Percentiles rank a stretch among this genome's conserved stretches.
These are phyloP conservation scores for Australoheros facetus DNA, from an alignment of 2,797 vertebrate species.

Conservation along the genomic window DNA sequence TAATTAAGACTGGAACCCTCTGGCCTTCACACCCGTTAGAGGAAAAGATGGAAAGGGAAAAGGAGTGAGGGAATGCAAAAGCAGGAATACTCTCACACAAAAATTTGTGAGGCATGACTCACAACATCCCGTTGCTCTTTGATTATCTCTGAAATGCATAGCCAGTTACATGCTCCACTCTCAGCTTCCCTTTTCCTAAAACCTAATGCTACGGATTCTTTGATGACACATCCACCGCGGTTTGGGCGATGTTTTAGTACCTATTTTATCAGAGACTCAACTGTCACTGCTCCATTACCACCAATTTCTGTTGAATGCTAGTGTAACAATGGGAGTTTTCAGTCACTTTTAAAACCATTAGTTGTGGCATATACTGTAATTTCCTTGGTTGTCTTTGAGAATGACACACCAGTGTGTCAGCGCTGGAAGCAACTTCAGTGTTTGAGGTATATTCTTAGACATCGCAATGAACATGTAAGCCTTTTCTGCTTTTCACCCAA, in stretches of 20 bases:
- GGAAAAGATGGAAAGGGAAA: constrained; percentile 19
- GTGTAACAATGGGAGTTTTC: constrained; percentile 28
- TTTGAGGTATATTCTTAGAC: neutral
- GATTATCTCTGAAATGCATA: constrained; percentile 42
- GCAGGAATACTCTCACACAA: constrained; percentile 15
- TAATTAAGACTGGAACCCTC: constrained; percentile 71
- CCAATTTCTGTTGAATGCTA: constrained; percentile 17
- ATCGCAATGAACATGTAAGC: neutral
- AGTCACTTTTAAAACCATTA: constrained; percentile 37
- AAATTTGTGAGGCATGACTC: constrained; percentile 50
- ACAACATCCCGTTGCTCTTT: constrained; percentile 32
- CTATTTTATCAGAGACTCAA: constrained; percentile 15
- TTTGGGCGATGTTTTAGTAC: neutral
- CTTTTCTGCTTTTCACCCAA: neutral
- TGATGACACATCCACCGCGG: neutral
- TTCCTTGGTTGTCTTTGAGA: constrained; percentile 11
- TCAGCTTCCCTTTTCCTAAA: neutral
- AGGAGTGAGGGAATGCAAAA: neutral
- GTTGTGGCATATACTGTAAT: constrained; percentile 10
- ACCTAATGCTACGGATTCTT: constrained; percentile 11
- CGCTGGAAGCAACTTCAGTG: neutral
- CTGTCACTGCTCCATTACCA: constrained; percentile 28
- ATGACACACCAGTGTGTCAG: constrained; percentile 12
- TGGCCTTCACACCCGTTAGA: constrained; percentile 55
- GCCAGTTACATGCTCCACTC: constrained; percentile 1